These are phyloP conservation scores for Drosophila repletoides DNA, from an alignment of 1,140 invertebrate species.

Conservation along the genomic window DNA sequence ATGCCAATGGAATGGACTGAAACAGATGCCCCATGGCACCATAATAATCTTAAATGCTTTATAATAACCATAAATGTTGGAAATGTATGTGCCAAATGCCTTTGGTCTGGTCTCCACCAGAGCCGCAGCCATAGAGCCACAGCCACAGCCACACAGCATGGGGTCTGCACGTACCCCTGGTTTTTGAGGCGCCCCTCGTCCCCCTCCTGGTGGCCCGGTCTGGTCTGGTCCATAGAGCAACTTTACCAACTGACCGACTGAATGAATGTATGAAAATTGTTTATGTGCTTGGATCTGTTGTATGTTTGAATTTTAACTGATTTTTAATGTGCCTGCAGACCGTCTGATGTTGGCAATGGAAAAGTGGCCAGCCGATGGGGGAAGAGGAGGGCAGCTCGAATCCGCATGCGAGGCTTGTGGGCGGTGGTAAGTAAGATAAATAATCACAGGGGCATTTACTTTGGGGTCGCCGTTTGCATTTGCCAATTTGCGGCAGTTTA, in stretches of 20 bases:
- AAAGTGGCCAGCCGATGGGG: background rate
- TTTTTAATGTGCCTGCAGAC: slow-evolving; percentile 65
- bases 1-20: slow-evolving; percentile 37
- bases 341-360: background rate
- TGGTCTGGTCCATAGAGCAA: background rate
- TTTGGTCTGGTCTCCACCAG: slow-evolving; percentile 23
- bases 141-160: slow-evolving; percentile 23
- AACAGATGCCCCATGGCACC: slow-evolving; percentile 69
- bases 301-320: slow-evolving; percentile 72
- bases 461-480: slow-evolving; percentile 67
- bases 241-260: slow-evolving; percentile 34
- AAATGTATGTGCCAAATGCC: slow-evolving; percentile 76
- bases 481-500: slow-evolving; percentile 78
- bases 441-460: slow-evolving; percentile 50
- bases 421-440: slow-evolving; percentile 59
- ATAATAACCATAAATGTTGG: slow-evolving; percentile 80
- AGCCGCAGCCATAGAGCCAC: background rate
- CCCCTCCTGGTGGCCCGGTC: background rate
- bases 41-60: slow-evolving; percentile 80
- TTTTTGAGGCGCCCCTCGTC: background rate
- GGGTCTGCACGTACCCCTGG: background rate
- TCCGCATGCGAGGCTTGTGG: slow-evolving; percentile 37
- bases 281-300: slow-evolving; percentile 55
- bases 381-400: background rate
- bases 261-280: slow-evolving; percentile 64